These are phyloP conservation scores for Liopterus haemorrhoidalis DNA, from an alignment of 2,888 invertebrate genomes.

Conservation along the genomic window DNA sequence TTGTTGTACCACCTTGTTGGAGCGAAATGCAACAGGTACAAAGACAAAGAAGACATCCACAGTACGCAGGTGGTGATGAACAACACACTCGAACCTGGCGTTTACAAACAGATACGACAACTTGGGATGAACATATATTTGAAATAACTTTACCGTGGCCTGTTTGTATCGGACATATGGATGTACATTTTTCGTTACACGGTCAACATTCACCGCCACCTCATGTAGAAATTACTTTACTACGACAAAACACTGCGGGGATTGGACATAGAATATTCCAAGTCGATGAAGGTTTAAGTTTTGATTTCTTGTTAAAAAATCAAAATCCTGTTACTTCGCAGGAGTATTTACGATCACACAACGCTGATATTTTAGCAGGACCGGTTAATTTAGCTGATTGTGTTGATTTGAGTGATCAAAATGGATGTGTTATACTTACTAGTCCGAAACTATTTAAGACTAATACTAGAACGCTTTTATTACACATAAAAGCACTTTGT, in stretches of 20 bases:
- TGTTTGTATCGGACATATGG: constrained; percentile 79
- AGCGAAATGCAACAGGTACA: constrained; percentile 88
- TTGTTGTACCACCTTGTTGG: constrained; percentile 91
- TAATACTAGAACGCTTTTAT: constrained; percentile 69
- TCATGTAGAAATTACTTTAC: constrained; percentile 58
- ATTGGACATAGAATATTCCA: constrained; percentile 53
- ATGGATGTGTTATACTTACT: constrained; percentile 78
- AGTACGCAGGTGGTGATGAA: constrained; percentile 64
- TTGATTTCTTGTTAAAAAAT: constrained; percentile 42
- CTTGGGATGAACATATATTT: constrained; percentile 90
- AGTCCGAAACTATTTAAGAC: constrained; percentile 78
- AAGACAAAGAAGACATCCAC: constrained; percentile 81
- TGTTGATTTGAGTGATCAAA: constrained; percentile 77
- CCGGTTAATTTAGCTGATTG: constrained; percentile 76
- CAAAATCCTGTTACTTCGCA: constrained; percentile 74
- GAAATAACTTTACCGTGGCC: constrained; percentile 79
- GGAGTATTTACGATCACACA: constrained; percentile 78
- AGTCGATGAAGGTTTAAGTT: constrained; percentile 51
- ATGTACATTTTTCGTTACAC: constrained; percentile 79
- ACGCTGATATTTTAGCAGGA: constrained; percentile 86
- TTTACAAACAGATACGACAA: constrained; percentile 77
- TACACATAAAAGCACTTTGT: constrained; percentile 60
- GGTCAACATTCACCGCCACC: constrained; percentile 70
- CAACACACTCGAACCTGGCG: constrained; percentile 83
- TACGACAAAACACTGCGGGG: constrained; percentile 63